A percentile compares a stretch with the other conserved stretches of the same genome.
These are phyloP conservation scores for Heliangelus exortis DNA, from an alignment of 2,797 vertebrate species.

Conservation along the genomic window DNA sequence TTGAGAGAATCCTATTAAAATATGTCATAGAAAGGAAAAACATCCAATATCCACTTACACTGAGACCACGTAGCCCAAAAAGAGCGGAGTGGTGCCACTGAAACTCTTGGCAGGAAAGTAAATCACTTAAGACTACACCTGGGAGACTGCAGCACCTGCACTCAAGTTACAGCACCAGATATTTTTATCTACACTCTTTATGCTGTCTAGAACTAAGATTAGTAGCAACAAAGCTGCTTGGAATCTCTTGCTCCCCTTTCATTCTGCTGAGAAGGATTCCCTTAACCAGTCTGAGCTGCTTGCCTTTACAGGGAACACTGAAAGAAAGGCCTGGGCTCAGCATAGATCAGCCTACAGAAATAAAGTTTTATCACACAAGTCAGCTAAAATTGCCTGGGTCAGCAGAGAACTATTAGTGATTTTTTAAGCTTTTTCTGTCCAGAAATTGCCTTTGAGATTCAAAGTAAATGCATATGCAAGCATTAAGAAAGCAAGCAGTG, in stretches of 20 bases:
- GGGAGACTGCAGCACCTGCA: not conserved
- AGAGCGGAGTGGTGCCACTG: not conserved
- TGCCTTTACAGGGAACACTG: accelerated
- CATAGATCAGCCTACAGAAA: not conserved
- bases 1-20: not conserved
- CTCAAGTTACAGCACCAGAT: not conserved
- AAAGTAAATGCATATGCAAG: not conserved
- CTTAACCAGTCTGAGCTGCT: not conserved
- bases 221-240: not conserved
- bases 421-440: not conserved
- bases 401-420: not conserved
- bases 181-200: not conserved
- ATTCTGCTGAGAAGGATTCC: not conserved
- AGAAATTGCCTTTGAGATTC: not conserved
- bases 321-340: not conserved
- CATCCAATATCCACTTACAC: not conserved
- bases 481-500: not conserved
- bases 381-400: not conserved
- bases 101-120: not conserved
- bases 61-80: not conserved
- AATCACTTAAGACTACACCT: not conserved
- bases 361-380: not conserved
- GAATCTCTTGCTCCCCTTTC: not conserved
- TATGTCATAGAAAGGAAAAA: not conserved
- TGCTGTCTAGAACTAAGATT: not conserved